Evolutionary conservation across 2,113 vertebrate species (phyloP).

Genomic region (Probosciger aterrimus): DNA sequence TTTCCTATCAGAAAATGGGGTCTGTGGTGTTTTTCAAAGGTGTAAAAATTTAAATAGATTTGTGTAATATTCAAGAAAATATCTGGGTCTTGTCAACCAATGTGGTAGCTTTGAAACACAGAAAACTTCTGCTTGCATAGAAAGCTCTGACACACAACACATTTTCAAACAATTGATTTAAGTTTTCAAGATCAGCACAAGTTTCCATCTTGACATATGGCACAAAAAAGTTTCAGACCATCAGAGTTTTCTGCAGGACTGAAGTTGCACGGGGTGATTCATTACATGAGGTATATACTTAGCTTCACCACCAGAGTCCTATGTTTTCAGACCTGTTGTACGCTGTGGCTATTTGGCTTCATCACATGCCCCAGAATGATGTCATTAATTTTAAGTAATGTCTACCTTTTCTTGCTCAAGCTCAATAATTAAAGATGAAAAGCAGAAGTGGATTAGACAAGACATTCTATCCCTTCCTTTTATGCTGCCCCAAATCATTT

Average conservation of each 20-base stretch:
- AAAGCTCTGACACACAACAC: fast-evolving
- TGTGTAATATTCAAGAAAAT: not conserved
- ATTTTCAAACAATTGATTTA: not conserved
- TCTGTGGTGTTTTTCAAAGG: not conserved
- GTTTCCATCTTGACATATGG: not conserved
- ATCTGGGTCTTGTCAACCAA: not conserved
- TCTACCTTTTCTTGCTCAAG: not conserved
- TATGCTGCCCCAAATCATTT: not conserved
- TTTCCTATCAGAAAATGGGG: not conserved
- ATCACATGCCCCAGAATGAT: not conserved
- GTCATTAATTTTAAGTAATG: not conserved
- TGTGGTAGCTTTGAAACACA: not conserved
- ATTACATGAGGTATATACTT: not conserved
- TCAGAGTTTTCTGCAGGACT: not conserved
- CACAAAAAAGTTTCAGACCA: not conserved
- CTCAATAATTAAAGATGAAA: not conserved
- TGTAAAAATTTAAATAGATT: not conserved
- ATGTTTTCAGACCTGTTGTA: not conserved
- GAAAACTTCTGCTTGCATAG: not conserved
- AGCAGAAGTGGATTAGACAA: not conserved
- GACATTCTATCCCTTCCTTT: not conserved
- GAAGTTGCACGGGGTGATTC: not conserved
- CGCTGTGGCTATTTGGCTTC: not conserved
- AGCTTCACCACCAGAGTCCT: not conserved
- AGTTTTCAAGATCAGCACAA: not conserved